Evolutionary conservation across 1,140 invertebrate species (phyloP).

Genomic region (Cotesia glomerata): DNA sequence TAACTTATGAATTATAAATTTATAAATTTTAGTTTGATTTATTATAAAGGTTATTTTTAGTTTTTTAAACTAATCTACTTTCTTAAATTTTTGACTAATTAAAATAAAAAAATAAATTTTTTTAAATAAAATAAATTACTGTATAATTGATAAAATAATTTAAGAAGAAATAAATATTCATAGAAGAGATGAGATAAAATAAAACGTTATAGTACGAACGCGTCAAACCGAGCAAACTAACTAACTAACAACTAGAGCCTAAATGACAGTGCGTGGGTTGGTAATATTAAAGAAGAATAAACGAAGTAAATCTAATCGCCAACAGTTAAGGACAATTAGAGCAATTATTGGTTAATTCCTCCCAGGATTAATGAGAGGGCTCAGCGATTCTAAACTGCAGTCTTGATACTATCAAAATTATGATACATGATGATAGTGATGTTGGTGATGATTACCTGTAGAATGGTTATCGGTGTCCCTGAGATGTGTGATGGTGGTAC

Average conservation of each 20-base stretch:
- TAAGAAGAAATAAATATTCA: conserved; percentile 4
- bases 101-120: too few species aligned
- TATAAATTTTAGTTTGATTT: too few species aligned
- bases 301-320: conserved; percentile 61
- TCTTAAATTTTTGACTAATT: too few species aligned
- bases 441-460: conserved; percentile 46
- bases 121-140: too few species aligned
- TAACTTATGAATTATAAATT: too few species aligned
- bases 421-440: neutral
- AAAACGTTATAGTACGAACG: neutral
- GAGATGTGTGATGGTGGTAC: conserved; percentile 61
- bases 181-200: neutral
- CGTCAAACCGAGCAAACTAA: neutral
- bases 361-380: conserved; percentile 50
- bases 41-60: too few species aligned
- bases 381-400: conserved; percentile 19
- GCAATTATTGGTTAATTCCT: conserved; percentile 62
- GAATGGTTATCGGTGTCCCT: conserved; percentile 58
- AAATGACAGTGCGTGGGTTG: conserved; percentile 55
- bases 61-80: too few species aligned
- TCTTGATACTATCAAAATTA: neutral
- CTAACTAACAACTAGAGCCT: conserved; percentile 24
- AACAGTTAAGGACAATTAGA: conserved; percentile 61
- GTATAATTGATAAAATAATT: conserved; percentile 5
- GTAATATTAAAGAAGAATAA: conserved; percentile 37